Percentiles rank a stretch among this genome's conserved stretches.
Conservation (phyloP, 2,113 vertebrate species). For the Leptobrachium ailaonicum region DNA sequence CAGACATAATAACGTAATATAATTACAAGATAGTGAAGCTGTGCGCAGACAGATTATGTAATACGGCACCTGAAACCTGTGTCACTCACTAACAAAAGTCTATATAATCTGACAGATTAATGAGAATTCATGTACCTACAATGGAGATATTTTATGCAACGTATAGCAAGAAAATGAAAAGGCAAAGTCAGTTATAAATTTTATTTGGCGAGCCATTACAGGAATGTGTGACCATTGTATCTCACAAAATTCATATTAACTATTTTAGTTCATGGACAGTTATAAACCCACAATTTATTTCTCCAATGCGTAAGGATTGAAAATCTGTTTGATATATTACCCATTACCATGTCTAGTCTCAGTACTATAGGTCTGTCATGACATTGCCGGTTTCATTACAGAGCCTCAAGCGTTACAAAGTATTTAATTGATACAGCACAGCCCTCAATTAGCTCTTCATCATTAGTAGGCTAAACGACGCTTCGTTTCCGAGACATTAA, state of each 20-base stretch:
- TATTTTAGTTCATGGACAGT: no score
- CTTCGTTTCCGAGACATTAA: neutral
- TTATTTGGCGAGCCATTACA: no score
- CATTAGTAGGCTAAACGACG: constrained; percentile 10
- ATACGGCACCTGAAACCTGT: neutral
- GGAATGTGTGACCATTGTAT: no score
- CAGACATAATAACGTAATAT: neutral
- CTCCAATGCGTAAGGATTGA: no score
- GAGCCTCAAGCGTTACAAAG: neutral
- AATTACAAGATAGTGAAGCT: neutral
- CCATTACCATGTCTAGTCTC: neutral
- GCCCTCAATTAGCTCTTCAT: constrained; percentile 16
- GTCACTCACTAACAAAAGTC: constrained; percentile 20
- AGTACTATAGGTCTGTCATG: constrained; percentile 5
- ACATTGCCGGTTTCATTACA: constrained; percentile 5
- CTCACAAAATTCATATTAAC: no score
- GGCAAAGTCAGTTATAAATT: no score
- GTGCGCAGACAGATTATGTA: constrained; percentile 10
- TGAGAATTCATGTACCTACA: constrained; percentile 5
- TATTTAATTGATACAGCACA: neutral
- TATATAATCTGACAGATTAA: neutral
- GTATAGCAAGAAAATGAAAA: no score
- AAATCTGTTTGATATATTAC: no score
- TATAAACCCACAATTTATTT: no score
- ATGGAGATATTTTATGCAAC: neutral